Percentiles rank a stretch among this genome's conserved stretches.
These are phyloP conservation scores for Rhea pennata DNA, from an alignment of 2,113 vertebrate species.

Conservation along the genomic window DNA sequence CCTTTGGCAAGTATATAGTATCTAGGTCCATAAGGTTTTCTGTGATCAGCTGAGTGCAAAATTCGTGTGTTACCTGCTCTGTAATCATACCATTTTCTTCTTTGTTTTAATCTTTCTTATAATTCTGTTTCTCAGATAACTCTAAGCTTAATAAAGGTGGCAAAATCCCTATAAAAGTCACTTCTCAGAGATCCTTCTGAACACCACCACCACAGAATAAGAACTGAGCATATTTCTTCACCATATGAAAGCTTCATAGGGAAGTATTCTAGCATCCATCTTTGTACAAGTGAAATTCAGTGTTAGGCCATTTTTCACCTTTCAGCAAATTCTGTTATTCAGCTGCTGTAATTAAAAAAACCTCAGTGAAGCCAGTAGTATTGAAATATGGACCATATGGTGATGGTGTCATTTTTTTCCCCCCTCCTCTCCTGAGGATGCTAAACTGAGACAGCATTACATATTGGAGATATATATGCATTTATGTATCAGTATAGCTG, in stretches of 20 bases:
- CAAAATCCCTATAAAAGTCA: neutral
- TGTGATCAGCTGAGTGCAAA: neutral
- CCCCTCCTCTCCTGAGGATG: neutral
- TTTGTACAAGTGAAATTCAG: neutral
- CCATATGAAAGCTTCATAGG: neutral
- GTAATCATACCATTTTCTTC: neutral
- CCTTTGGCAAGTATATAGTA: neutral
- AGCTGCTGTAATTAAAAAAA: neutral
- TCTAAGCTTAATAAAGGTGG: neutral
- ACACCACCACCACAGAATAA: rapidly evolving
- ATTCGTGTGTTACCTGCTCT: neutral
- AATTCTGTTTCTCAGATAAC: neutral
- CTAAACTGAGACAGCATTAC: neutral
- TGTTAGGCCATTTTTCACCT: neutral
- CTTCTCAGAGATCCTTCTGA: neutral
- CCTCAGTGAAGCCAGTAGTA: neutral
- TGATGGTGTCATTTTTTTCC: neutral
- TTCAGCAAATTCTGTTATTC: neutral
- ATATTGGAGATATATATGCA: no score
- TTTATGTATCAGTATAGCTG: neutral
- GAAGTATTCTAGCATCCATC: neutral
- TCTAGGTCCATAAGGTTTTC: neutral
- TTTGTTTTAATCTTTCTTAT: neutral
- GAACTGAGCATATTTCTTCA: neutral
- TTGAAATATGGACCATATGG: neutral